Evolutionary conservation across 2,888 invertebrate species (phyloP).

Genomic region (Cyclophora punctaria): DNA sequence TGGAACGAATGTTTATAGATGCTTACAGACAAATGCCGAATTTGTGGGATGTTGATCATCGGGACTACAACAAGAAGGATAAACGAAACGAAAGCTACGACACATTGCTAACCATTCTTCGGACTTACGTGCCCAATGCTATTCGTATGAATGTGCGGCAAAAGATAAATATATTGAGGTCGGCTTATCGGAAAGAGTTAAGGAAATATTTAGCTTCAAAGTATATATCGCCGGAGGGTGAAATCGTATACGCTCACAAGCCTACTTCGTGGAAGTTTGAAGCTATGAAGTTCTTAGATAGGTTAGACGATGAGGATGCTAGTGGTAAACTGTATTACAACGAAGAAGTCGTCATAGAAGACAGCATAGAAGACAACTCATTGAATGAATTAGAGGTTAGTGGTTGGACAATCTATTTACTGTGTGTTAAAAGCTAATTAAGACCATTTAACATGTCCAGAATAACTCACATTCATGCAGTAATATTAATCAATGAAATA

Average conservation of each 20-base stretch:
- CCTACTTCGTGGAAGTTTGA: conserved; percentile 33
- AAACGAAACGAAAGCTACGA: conserved; percentile 27
- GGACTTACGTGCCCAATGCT: conserved; percentile 23
- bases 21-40: conserved; percentile 25
- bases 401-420: no score
- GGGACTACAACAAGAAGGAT: conserved; percentile 29
- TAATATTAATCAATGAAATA: no score
- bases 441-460: no score
- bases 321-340: conserved; percentile 2
- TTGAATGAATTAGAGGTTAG: conserved; percentile 8
- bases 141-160: conserved; percentile 25
- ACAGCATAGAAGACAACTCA: conserved; percentile 13
- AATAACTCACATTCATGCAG: no score
- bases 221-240: conserved; percentile 23
- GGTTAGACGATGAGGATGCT: conserved; percentile 8
- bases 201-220: conserved; percentile 26
- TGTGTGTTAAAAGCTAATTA: no score
- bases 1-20: conserved; percentile 27
- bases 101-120: conserved; percentile 22
- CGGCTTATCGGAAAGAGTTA: conserved; percentile 29
- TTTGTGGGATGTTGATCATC: conserved; percentile 30
- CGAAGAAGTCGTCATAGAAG: conserved; percentile 12
- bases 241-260: conserved; percentile 22
- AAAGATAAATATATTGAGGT: conserved; percentile 37
- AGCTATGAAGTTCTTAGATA: conserved; percentile 26